Evolutionary conservation across 2,888 invertebrate genomes (phyloP).

Genomic region (Erebia ligea): DNA sequence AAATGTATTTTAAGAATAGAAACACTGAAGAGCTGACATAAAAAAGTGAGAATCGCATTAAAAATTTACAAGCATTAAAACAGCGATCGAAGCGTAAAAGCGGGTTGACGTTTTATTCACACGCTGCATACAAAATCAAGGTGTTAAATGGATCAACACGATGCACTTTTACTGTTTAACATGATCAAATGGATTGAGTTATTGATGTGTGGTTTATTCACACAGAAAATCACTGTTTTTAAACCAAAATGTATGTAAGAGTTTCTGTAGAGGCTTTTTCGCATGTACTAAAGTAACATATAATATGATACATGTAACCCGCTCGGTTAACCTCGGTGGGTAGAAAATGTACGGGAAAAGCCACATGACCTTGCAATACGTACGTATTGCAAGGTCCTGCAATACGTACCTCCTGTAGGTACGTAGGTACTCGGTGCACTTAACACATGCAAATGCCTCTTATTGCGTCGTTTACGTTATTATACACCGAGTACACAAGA

Average conservation of each 20-base stretch:
- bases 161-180: constrained; percentile 42
- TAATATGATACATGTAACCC: too few relatives aligned
- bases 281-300: too few relatives aligned
- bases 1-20: not conserved
- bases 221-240: constrained; percentile 9
- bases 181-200: constrained; percentile 22
- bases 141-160: constrained; percentile 51
- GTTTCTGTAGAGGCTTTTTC: not conserved
- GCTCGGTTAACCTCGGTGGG: too few relatives aligned
- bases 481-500: too few relatives aligned
- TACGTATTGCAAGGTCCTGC: too few relatives aligned
- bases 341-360: too few relatives aligned
- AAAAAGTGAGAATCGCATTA: constrained; percentile 1
- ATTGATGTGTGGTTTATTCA: constrained; percentile 15
- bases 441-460: too few relatives aligned
- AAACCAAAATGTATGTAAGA: not conserved
- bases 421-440: too few relatives aligned
- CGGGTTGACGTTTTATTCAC: constrained; percentile 17
- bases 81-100: constrained; percentile 12
- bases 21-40: not conserved
- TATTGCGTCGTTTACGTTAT: too few relatives aligned
- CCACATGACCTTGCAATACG: too few relatives aligned
- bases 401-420: too few relatives aligned
- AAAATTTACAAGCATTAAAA: constrained; percentile 15
- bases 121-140: constrained; percentile 40